Base-by-base conservation (phyloP, 2,888 invertebrate species). In the Agrilus cyanescens region DNA sequence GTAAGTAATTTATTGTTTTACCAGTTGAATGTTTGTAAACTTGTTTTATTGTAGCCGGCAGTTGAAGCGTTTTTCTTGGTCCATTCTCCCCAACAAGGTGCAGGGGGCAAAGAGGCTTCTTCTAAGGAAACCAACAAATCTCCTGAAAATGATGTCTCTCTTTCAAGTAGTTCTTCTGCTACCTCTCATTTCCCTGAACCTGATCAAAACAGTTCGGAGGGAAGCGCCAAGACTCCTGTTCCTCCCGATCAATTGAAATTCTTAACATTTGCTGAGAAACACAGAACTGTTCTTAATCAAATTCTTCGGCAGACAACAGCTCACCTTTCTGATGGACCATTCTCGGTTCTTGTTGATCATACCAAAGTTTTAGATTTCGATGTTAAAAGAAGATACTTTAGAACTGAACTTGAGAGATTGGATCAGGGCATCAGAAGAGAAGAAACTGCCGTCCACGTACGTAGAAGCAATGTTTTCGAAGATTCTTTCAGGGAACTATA, bases 41-140 rank as follows among this genome's bases (percentile, higher is more conserved):
- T 25, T 25, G 29, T 40, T 40, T 37, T 43, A 33, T 42, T 48
- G 10, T 57, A 80, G 67, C 86, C 89, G 18, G 84, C 88, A 4
- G 89, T 91, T 3, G 90, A 91, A 66, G 87, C 89, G 10, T 91
- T 91, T 70, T 91, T 91, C 72, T 68, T 90, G 41, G 86, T 89
- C 3, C 88, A 90, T 60, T 85, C 87, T 13, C 80, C 81, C 4
- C 64, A 52, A 65, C 74, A 48, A 69, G 73, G 62, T 60, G 62
- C 54, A 16, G 51, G 53, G 5, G 46, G 44, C 7, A 32, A 34
- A 32, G 46, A 46, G 33, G n/a, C 35, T 29, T 33, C 33, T 1
- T 18, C 13, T 3, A 46, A 48, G 44, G 14, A 35, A 25, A 12
- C 41, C 13, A 46, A 35, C 38, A 16, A 36, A 15, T 16, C 15